A percentile compares a stretch with the other conserved stretches of the same genome.
Evolutionary conservation across 2,797 vertebrate genomes (phyloP).

Genomic region (Linurgus olivaceus): DNA sequence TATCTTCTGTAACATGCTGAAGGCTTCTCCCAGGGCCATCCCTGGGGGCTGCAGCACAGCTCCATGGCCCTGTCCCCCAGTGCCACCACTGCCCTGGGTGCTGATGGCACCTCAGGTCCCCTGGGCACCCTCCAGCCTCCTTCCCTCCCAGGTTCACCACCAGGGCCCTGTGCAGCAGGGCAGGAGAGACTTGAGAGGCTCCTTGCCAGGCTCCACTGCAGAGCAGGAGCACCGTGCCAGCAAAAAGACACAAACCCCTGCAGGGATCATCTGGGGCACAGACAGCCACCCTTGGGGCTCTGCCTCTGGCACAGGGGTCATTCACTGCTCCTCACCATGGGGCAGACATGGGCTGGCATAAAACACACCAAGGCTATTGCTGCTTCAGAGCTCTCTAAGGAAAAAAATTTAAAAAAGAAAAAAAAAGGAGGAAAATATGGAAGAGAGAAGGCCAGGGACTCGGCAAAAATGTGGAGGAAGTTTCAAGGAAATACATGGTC

Average conservation of each 20-base stretch:
- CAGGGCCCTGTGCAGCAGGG: rapidly evolving
- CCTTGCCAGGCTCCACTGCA: not conserved
- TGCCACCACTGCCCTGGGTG: not conserved
- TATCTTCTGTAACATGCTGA: not conserved
- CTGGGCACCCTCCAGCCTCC: not conserved
- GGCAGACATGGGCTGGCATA: not conserved
- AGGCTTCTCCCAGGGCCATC: not conserved
- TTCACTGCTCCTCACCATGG: not conserved
- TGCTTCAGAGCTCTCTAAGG: not conserved
- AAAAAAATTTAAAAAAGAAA: not conserved
- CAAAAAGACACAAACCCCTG: not conserved
- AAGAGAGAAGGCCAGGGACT: not conserved
- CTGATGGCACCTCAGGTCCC: not conserved
- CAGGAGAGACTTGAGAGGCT: not conserved
- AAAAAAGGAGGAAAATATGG: not conserved
- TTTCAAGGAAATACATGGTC: not conserved
- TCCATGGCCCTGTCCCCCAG: not conserved
- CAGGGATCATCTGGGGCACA: not conserved
- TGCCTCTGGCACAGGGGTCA: not conserved
- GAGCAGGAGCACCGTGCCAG: not conserved
- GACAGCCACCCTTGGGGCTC: not conserved
- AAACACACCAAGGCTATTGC: not conserved
- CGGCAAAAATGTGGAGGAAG: rapidly evolving
- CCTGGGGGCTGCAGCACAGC: not conserved
- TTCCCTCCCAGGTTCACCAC: not conserved